A percentile compares a stretch with the other conserved stretches of the same genome.
Conservation (phyloP, 2,113 vertebrate species). For the Tragelaphus strepsiceros region DNA sequence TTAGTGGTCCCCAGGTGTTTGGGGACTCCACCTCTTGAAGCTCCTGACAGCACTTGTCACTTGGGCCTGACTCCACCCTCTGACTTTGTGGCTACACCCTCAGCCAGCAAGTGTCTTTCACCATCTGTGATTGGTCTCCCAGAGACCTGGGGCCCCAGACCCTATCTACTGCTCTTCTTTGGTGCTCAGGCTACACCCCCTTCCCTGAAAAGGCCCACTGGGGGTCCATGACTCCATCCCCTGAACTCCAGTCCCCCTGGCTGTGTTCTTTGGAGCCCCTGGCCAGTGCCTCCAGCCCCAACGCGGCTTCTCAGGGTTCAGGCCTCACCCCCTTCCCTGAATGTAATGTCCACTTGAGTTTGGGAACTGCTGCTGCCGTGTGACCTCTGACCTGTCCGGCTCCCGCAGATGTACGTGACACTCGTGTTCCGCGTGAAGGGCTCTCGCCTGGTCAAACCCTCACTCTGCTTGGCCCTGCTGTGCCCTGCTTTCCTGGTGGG, state of each 20-base stretch:
- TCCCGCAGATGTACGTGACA: conserved; percentile 91
- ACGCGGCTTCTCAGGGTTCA: not conserved
- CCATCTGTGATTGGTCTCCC: not conserved
- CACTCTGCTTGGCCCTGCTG: conserved; percentile 87
- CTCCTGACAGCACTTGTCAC: not conserved
- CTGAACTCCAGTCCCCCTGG: not conserved
- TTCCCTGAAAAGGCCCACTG: not conserved
- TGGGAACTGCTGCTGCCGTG: not conserved
- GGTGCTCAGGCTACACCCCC: not conserved
- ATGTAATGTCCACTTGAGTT: not conserved
- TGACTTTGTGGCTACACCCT: not conserved
- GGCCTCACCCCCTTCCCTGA: not conserved
- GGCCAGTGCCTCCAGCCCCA: too few species aligned
- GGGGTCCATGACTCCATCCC: not conserved
- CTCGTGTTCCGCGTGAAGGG: conserved; percentile 90
- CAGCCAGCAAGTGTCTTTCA: not conserved
- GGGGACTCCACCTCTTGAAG: not conserved
- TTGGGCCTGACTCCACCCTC: not conserved
- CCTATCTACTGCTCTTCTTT: not conserved
- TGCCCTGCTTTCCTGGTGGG: conserved; percentile 89
- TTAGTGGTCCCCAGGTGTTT: not conserved
- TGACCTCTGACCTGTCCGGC: not conserved
- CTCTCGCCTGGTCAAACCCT: conserved; percentile 90
- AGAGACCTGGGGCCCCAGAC: not conserved
- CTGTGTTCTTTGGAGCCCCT: not conserved